phyloP scores from a whole-genome alignment of 2,113 vertebrate genomes.

The Paramisgurnus dabryanus region DNA sequence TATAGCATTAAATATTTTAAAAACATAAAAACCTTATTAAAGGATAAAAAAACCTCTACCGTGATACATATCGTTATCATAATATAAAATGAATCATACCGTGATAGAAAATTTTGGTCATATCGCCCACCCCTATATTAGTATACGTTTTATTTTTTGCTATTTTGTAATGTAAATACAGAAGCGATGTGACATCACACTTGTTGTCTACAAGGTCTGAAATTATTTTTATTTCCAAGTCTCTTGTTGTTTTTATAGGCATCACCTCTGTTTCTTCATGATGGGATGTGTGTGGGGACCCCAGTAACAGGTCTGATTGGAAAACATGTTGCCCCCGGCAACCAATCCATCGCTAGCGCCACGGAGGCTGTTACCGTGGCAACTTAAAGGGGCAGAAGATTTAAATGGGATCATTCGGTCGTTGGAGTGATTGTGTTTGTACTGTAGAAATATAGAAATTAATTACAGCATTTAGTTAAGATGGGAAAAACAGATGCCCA shows the following conservation, averaged over 20 bases:
- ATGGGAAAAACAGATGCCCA: background rate
- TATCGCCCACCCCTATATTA: too few species aligned
- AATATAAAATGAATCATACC: too few species aligned
- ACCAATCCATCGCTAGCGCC: constrained; percentile 74
- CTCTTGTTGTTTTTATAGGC: background rate
- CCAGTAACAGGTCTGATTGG: constrained; percentile 79
- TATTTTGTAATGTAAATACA: background rate
- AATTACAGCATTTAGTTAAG: background rate
- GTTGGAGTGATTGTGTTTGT: constrained; percentile 53
- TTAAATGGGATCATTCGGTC: constrained; percentile 71
- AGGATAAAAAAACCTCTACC: too few species aligned
- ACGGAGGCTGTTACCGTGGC: constrained; percentile 69
- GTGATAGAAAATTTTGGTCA: too few species aligned
- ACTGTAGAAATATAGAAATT: background rate
- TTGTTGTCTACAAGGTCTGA: background rate
- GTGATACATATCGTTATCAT: too few species aligned
- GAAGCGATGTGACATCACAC: background rate
- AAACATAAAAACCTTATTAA: too few species aligned
- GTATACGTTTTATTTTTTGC: too few species aligned
- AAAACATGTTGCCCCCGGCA: constrained; percentile 73
- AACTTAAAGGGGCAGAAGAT: constrained; percentile 67
- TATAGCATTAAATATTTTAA: too few species aligned
- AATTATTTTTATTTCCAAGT: background rate
- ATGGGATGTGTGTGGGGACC: constrained; percentile 46
- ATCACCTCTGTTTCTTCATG: constrained; percentile 13